Evolutionary conservation across 2,888 invertebrate species (phyloP).

Genomic region (Globia sparganii): DNA sequence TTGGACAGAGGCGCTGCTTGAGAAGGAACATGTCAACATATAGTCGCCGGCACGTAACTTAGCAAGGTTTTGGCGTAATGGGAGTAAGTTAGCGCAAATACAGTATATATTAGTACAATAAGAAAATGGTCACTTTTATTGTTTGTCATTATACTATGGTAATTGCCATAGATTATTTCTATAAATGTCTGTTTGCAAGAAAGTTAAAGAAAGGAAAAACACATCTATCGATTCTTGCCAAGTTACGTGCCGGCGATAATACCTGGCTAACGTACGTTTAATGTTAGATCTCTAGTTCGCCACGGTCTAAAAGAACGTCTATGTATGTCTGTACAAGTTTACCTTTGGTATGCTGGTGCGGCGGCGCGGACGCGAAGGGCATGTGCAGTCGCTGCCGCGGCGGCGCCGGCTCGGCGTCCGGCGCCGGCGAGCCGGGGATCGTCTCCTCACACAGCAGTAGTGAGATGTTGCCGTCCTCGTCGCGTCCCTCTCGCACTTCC

Average conservation of each 20-base stretch:
- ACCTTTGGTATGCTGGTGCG: conserved; percentile 82
- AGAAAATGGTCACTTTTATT: no score
- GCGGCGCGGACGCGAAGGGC: conserved; percentile 93
- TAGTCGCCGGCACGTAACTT: no score
- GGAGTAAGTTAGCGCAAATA: no score
- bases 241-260: no score
- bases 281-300: neutral
- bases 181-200: no score
- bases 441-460: conserved; percentile 96
- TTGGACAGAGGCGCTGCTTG: neutral
- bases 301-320: neutral
- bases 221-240: no score
- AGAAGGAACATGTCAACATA: neutral
- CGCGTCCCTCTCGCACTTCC: conserved; percentile 66
- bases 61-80: no score
- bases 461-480: conserved; percentile 93
- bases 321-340: neutral
- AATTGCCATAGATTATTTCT: no score
- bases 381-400: conserved; percentile 90
- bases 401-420: conserved; percentile 90
- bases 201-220: no score
- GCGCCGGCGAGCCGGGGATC: conserved; percentile 96
- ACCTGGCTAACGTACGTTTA: neutral
- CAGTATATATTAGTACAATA: no score
- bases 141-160: no score